A percentile compares a stretch with the other conserved stretches of the same genome.
Conservation (phyloP, 2,888 invertebrate species). For the Hyles lineata region DNA sequence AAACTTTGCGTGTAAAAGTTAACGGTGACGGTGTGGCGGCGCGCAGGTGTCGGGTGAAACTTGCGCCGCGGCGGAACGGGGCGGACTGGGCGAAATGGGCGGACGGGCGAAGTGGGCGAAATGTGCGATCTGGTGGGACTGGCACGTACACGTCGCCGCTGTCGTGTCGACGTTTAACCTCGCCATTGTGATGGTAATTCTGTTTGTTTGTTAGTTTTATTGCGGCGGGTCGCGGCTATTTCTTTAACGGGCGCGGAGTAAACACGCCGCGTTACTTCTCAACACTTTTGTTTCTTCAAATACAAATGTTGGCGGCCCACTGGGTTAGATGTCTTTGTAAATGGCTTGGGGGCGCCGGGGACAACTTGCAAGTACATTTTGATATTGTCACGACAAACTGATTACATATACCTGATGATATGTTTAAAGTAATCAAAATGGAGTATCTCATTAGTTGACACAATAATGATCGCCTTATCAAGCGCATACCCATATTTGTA, state of each 20-base stretch:
- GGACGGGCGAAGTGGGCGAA: neutral
- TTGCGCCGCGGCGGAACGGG: slow-evolving; percentile 6
- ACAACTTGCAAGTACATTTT: neutral
- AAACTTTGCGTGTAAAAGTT: slow-evolving; percentile 26
- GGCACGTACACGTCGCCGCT: slow-evolving; percentile 1
- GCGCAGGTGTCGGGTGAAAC: slow-evolving; percentile 12
- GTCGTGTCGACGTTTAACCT: slow-evolving; percentile 26
- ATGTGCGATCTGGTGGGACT: neutral
- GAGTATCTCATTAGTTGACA: too few species aligned
- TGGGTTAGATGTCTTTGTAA: neutral
- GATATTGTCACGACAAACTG: too few species aligned
- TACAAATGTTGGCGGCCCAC: neutral
- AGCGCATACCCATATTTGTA: too few species aligned
- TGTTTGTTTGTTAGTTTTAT: slow-evolving; percentile 23
- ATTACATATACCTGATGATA: too few species aligned
- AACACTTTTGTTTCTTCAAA: slow-evolving; percentile 14
- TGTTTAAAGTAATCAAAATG: too few species aligned
- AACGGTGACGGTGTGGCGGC: slow-evolving; percentile 12
- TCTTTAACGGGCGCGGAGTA: slow-evolving; percentile 13
- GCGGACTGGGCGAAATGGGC: neutral
- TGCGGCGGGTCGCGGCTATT: slow-evolving; percentile 16
- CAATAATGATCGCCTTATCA: too few species aligned
- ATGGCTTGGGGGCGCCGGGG: neutral
- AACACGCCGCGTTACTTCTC: neutral
- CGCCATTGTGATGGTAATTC: slow-evolving; percentile 21